These are phyloP conservation scores for Mastacembelus armatus DNA, from an alignment of 2,797 vertebrate genomes.

Conservation along the genomic window DNA sequence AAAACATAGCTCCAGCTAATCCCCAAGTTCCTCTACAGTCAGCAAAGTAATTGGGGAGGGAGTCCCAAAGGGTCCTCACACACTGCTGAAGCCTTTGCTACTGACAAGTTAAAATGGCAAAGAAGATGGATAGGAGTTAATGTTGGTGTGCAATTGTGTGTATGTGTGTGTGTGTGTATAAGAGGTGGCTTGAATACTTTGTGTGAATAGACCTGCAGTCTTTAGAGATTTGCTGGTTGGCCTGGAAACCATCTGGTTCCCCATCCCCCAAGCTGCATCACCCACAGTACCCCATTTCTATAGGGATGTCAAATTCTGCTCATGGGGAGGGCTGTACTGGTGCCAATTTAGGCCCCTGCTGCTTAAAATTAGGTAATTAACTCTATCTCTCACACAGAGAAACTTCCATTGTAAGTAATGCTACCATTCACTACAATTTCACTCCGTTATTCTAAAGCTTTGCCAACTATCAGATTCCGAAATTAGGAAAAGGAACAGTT, in stretches of 20 bases:
- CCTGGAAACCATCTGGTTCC: conserved; percentile 78
- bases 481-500: conserved; percentile 63
- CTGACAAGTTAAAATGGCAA: conserved; percentile 72
- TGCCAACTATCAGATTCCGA: conserved; percentile 63
- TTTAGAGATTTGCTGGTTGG: conserved; percentile 71
- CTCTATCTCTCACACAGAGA: conserved; percentile 67
- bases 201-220: conserved; percentile 64
- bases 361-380: conserved; percentile 78
- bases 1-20: conserved; percentile 71
- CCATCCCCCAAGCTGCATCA: conserved; percentile 56
- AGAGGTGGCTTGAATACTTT: conserved; percentile 55
- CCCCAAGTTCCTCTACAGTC: conserved; percentile 72
- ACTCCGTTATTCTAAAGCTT: conserved; percentile 57
- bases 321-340: conserved; percentile 30
- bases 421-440: conserved; percentile 64
- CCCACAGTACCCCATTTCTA: conserved; percentile 65
- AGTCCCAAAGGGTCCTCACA: conserved; percentile 75
- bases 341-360: conserved; percentile 67
- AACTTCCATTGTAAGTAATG: conserved; percentile 64
- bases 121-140: conserved; percentile 60
- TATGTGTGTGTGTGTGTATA: conserved; percentile 36
- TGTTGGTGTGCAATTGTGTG: conserved; percentile 38
- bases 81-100: conserved; percentile 62
- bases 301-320: conserved; percentile 63
- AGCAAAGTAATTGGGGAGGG: conserved; percentile 82